A percentile compares a stretch with the other conserved stretches of the same genome.
Evolutionary conservation across 1,140 invertebrate species (phyloP).

Genomic region (Lethocerus indicus): DNA sequence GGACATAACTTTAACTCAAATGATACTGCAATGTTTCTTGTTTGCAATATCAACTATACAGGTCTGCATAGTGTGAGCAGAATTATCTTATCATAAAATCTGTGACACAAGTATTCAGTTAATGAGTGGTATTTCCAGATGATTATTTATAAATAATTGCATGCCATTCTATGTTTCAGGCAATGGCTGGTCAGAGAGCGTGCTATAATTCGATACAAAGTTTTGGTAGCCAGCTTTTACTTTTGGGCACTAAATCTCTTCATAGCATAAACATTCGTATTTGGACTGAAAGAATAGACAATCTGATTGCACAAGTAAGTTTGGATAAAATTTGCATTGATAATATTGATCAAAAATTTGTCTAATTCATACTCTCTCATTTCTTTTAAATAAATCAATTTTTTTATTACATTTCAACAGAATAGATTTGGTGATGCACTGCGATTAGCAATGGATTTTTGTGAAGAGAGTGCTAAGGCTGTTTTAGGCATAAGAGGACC

Average conservation of each 20-base stretch:
- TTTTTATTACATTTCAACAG: slow-evolving; percentile 24
- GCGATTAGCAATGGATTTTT: slow-evolving; percentile 44
- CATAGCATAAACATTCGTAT: slow-evolving; percentile 64
- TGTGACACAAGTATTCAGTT: no score
- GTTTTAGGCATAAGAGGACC: slow-evolving; percentile 38
- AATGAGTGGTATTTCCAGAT: no score
- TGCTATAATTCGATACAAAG: slow-evolving; percentile 81
- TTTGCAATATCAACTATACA: no score
- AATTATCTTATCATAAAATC: no score
- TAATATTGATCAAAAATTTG: neutral
- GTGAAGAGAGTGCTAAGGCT: slow-evolving; percentile 45
- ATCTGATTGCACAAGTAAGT: slow-evolving; percentile 42
- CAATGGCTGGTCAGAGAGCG: slow-evolving; percentile 66
- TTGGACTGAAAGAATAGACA: slow-evolving; percentile 61
- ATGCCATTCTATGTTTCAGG: no score
- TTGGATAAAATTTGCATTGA: neutral
- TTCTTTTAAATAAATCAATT: neutral
- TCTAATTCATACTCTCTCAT: neutral
- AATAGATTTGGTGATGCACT: slow-evolving; percentile 43
- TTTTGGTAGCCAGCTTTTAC: slow-evolving; percentile 59
- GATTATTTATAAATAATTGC: no score
- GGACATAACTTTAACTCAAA: neutral
- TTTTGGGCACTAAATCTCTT: slow-evolving; percentile 68
- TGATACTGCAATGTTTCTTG: no score
- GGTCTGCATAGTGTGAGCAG: no score